Conservation (phyloP, 1,140 invertebrate genomes). For the Calosoma granatense region DNA sequence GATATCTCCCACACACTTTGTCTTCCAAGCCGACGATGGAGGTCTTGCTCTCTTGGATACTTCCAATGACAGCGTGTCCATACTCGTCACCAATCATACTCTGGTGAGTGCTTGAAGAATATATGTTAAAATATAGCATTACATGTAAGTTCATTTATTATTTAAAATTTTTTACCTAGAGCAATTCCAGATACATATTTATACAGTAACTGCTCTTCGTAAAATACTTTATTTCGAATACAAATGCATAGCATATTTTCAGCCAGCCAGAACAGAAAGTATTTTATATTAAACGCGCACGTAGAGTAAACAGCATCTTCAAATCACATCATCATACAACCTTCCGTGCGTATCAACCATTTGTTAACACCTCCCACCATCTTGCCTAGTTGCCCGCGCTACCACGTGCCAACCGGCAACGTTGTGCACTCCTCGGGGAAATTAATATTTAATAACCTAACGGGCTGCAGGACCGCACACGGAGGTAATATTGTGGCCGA, state of each 20-base stretch:
- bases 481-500: not conserved
- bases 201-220: no score
- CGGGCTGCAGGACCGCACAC: not conserved
- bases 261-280: no score
- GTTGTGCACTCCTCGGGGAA: not conserved
- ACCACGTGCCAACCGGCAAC: no score
- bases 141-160: not conserved
- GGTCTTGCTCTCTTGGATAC: conserved; percentile 65
- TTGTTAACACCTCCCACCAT: not conserved
- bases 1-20: conserved; percentile 66
- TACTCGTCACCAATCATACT: conserved; percentile 74
- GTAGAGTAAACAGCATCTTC: no score
- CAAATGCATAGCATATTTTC: no score
- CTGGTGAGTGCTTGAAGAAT: conserved; percentile 59
- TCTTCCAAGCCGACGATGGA: conserved; percentile 75
- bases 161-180: no score
- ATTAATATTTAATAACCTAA: not conserved
- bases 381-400: no score
- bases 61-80: conserved; percentile 55
- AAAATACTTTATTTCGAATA: no score
- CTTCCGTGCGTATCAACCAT: no score
- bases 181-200: no score
- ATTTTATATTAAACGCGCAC: not conserved
- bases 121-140: no score
- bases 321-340: no score